Evolutionary conservation across 1,140 invertebrate genomes (phyloP).

Genomic region (Tribolium castaneum): DNA sequence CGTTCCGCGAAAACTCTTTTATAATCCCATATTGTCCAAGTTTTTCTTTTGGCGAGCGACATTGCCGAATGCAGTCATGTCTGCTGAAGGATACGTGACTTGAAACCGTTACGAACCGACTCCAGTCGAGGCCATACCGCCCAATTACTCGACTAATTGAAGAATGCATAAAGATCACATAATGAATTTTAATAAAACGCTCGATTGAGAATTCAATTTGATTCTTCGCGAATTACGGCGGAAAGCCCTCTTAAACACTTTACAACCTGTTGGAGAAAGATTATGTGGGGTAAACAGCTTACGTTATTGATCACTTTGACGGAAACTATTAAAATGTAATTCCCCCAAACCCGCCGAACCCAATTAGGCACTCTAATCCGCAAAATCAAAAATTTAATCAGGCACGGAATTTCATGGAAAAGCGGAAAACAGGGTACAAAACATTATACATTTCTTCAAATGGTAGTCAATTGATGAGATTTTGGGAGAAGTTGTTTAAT

Average conservation of each 20-base stretch:
- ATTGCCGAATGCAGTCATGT: conserved; percentile 32
- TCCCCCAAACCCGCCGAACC: neutral
- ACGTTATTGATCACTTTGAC: conserved; percentile 23
- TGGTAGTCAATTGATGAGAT: too few relatives aligned
- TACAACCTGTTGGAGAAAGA: conserved; percentile 35
- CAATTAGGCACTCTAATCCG: neutral
- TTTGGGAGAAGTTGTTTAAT: too few relatives aligned
- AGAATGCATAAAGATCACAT: conserved; percentile 31
- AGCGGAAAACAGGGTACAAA: too few relatives aligned
- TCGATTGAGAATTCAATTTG: conserved; percentile 31
- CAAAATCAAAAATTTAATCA: too few relatives aligned
- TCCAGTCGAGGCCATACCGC: conserved; percentile 1
- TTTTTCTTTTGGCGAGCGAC: conserved; percentile 19
- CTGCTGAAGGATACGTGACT: conserved; percentile 34
- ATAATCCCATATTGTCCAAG: conserved; percentile 32
- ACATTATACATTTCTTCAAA: too few relatives aligned
- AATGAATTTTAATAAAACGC: conserved; percentile 38
- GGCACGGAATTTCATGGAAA: too few relatives aligned
- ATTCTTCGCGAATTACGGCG: neutral
- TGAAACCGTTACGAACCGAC: neutral
- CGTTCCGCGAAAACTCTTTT: conserved; percentile 18
- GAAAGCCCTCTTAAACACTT: conserved; percentile 4
- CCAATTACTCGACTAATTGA: conserved; percentile 38
- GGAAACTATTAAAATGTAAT: conserved; percentile 36
- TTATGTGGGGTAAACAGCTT: conserved; percentile 6